Evolutionary conservation across 2,888 invertebrate species (phyloP).

Genomic region (Macrostomum cliftonense): DNA sequence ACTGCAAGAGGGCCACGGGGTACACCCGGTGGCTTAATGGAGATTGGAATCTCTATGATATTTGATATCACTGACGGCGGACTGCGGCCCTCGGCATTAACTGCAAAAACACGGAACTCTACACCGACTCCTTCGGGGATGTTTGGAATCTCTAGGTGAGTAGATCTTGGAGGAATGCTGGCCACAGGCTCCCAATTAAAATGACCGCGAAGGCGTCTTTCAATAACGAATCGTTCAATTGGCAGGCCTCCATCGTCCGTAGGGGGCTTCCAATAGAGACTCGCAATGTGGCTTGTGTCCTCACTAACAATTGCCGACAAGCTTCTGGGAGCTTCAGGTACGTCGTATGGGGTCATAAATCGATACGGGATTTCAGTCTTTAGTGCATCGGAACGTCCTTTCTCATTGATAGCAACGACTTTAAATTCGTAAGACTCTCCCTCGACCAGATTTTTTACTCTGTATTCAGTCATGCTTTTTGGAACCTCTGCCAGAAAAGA

Average conservation of each 20-base stretch:
- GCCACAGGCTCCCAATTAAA: no score
- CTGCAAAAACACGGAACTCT: slow-evolving; percentile 2
- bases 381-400: no score
- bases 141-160: neutral
- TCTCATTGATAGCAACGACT: no score
- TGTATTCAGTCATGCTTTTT: no score
- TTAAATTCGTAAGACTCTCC: no score
- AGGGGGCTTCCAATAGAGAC: slow-evolving; percentile 30
- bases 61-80: neutral
- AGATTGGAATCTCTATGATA: neutral
- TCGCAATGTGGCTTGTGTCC: slow-evolving; percentile 26
- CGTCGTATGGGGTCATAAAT: neutral
- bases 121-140: neutral
- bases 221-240: slow-evolving; percentile 28
- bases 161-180: neutral
- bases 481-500: no score
- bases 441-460: no score
- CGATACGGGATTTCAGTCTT: no score
- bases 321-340: slow-evolving; percentile 4
- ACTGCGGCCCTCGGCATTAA: neutral
- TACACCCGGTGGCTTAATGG: neutral
- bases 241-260: slow-evolving; percentile 30
- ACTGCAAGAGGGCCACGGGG: neutral
- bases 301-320: slow-evolving; percentile 18
- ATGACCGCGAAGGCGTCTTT: slow-evolving; percentile 20